Evolutionary conservation across 1,140 invertebrate species (phyloP).

Genomic region (Neotoxoptera formosana): DNA sequence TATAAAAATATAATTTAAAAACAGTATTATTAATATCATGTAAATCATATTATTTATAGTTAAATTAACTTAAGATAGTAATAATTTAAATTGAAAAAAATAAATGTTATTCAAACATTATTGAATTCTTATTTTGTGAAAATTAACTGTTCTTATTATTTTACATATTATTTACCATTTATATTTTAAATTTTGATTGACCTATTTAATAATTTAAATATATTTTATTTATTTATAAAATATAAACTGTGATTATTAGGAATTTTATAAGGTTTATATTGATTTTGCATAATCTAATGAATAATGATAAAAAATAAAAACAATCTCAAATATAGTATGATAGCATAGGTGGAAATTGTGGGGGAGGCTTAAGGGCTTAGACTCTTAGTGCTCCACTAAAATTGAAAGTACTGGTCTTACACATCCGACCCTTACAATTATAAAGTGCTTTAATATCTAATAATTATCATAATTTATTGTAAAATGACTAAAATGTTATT

Average conservation of each 20-base stretch:
- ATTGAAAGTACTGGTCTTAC: no score
- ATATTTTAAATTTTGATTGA: not conserved
- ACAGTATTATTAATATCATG: not conserved
- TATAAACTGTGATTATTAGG: no score
- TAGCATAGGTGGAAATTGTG: no score
- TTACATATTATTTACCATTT: not conserved
- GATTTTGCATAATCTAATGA: not conserved
- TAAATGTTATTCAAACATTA: not conserved
- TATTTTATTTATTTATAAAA: slow-evolving; percentile 10
- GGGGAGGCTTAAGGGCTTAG: no score
- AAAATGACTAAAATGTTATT: no score
- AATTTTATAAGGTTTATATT: not conserved
- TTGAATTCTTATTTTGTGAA: not conserved
- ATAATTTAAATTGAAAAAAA: not conserved
- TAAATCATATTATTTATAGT: not conserved
- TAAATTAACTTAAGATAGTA: not conserved
- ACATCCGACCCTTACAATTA: no score
- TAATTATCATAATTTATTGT: no score
- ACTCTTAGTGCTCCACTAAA: no score
- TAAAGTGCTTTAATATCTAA: no score
- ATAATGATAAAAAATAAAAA: not conserved
- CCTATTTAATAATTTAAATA: not conserved
- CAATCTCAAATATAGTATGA: not conserved
- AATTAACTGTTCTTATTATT: slow-evolving; percentile 14
- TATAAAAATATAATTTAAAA: slow-evolving; percentile 7